Percentiles rank a stretch among this genome's conserved stretches.
These are phyloP conservation scores for Hesperia comma DNA, from an alignment of 2,888 invertebrate species.

Conservation along the genomic window DNA sequence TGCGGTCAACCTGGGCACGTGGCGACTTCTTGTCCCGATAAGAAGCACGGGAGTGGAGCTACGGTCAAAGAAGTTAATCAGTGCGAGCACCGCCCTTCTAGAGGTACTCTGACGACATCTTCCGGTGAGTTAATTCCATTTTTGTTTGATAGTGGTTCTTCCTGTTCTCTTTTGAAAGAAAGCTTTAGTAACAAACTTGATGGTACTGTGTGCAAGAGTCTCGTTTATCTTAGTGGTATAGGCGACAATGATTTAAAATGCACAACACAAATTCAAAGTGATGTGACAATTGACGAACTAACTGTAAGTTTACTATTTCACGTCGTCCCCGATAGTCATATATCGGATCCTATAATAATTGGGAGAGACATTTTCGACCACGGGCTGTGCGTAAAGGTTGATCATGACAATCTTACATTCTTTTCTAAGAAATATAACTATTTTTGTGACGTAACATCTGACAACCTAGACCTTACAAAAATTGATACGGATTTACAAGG, in stretches of 20 bases:
- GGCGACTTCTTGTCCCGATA: not conserved
- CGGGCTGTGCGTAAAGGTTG: conserved; percentile 35
- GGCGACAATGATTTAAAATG: conserved; percentile 40
- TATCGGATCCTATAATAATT: conserved; percentile 33
- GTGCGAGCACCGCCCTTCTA: conserved; percentile 33
- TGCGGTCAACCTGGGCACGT: conserved; percentile 32
- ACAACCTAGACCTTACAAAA: conserved; percentile 21
- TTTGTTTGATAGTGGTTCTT: conserved; percentile 44
- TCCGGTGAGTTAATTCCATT: conserved; percentile 42
- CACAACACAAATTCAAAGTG: conserved; percentile 16
- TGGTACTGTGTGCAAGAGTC: conserved; percentile 38
- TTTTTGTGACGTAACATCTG: not conserved
- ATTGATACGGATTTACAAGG: conserved; percentile 41
- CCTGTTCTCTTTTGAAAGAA: conserved; percentile 25
- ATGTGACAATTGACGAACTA: conserved; percentile 14
- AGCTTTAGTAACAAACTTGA: conserved; percentile 28
- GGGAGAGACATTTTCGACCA: conserved; percentile 39
- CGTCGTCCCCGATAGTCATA: conserved; percentile 31
- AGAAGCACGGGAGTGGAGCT: conserved; percentile 11
- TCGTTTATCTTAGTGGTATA: conserved; percentile 45
- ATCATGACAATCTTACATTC: conserved; percentile 29
- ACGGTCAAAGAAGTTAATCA: conserved; percentile 22
- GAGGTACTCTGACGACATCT: conserved; percentile 37
- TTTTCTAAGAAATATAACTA: not conserved
- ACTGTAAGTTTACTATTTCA: conserved; percentile 31